These are phyloP conservation scores for Columbina picui DNA, from an alignment of 2,113 vertebrate genomes.

Conservation along the genomic window DNA sequence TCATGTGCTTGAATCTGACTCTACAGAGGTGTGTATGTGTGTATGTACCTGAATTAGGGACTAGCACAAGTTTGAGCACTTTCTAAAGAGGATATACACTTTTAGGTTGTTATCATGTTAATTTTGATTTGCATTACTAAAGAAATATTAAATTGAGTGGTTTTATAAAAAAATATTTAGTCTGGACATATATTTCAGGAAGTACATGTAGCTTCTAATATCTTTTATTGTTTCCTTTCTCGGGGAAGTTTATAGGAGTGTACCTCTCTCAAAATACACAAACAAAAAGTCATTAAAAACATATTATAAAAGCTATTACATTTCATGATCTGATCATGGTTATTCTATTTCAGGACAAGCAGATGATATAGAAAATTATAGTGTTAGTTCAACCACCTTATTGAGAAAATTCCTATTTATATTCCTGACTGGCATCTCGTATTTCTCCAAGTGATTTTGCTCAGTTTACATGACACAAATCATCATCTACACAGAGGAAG, in stretches of 20 bases:
- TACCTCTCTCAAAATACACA: neutral
- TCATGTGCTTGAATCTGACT: neutral
- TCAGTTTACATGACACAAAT: conserved; percentile 12
- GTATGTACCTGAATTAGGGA: neutral
- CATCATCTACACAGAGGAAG: neutral
- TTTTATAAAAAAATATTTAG: neutral
- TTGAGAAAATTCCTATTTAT: conserved; percentile 10
- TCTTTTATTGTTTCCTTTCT: neutral
- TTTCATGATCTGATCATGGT: conserved; percentile 1
- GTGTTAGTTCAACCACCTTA: neutral
- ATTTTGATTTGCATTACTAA: neutral
- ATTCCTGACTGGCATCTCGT: neutral
- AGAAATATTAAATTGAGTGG: neutral
- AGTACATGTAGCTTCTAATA: neutral
- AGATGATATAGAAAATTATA: conserved; percentile 6
- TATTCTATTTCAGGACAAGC: neutral
- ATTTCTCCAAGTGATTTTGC: conserved; percentile 29
- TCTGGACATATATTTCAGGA: neutral
- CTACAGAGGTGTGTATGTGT: neutral
- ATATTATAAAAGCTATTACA: neutral
- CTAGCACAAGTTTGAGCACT: neutral
- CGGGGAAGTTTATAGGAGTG: neutral
- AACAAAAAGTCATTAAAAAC: conserved; percentile 19
- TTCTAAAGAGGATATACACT: neutral
- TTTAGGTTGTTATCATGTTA: neutral